Conservation (phyloP, 2,113 vertebrate species). For the Rhea pennata region DNA sequence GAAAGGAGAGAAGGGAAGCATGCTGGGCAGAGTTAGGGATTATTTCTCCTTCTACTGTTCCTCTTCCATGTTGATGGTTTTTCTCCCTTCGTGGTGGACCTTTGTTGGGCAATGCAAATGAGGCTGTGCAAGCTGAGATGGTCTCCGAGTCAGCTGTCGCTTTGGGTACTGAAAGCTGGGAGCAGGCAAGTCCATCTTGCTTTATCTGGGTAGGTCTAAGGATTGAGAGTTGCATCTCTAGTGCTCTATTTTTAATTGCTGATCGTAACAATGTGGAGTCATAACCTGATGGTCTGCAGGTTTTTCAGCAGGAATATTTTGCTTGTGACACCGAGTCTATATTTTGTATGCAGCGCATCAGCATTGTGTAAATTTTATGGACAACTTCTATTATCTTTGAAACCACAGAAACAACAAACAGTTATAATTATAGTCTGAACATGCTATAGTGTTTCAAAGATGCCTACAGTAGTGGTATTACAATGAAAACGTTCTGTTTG, state of each 20-base stretch:
- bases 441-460: conserved; percentile 71
- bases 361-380: conserved; percentile 61
- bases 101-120: neutral
- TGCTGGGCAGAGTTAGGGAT: neutral
- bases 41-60: neutral
- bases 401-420: conserved; percentile 72
- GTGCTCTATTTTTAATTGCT: conserved; percentile 38
- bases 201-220: conserved; percentile 32
- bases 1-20: neutral
- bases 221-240: neutral
- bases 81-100: neutral
- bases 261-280: neutral
- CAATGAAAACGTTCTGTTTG: conserved; percentile 51
- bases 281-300: conserved; percentile 45
- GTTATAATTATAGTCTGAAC: conserved; percentile 76
- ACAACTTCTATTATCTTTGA: conserved; percentile 75
- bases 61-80: neutral
- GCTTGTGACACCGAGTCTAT: conserved; percentile 23
- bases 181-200: conserved; percentile 14
- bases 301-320: conserved; percentile 48
- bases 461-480: conserved; percentile 65
- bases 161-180: neutral
- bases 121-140: neutral
- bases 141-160: neutral
- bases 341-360: conserved; percentile 52